phyloP scores from a whole-genome alignment of 2,113 vertebrate genomes.

The Sardina pilchardus region DNA sequence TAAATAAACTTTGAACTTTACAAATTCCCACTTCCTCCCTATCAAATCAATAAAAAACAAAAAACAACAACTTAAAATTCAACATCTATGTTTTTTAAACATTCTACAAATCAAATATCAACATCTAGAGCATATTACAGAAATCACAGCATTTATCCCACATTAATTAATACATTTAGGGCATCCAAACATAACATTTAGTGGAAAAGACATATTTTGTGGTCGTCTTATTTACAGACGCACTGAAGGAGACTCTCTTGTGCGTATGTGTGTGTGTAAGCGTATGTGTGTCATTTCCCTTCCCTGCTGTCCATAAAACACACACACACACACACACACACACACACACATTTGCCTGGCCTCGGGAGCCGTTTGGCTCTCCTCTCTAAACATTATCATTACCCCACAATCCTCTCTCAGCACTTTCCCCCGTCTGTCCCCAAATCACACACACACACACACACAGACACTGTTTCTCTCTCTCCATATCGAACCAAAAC shows the following conservation, averaged over 20 bases:
- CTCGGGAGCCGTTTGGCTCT: neutral
- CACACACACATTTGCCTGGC: slow-evolving; percentile 4
- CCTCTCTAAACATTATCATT: slow-evolving; percentile 15
- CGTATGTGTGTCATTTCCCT: neutral
- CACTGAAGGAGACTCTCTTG: neutral
- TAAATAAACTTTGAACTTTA: neutral
- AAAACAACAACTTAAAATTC: neutral
- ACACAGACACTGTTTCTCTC: neutral
- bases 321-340: slow-evolving; percentile 21
- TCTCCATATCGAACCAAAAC: neutral
- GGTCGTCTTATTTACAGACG: neutral
- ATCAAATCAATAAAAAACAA: neutral
- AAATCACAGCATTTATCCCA: neutral
- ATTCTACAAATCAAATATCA: neutral
- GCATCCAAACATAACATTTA: neutral
- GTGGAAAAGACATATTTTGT: neutral
- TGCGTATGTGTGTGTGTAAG: neutral
- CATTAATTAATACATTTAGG: neutral
- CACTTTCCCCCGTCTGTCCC: slow-evolving; percentile 6
- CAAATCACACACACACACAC: slow-evolving; percentile 2
- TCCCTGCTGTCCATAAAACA: slow-evolving; percentile 8
- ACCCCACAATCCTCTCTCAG: slow-evolving; percentile 3
- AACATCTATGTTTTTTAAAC: neutral
- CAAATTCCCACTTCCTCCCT: neutral
- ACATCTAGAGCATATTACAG: neutral